phyloP scores from a whole-genome alignment of 1,140 invertebrate genomes.

The Drosophila miranda region DNA sequence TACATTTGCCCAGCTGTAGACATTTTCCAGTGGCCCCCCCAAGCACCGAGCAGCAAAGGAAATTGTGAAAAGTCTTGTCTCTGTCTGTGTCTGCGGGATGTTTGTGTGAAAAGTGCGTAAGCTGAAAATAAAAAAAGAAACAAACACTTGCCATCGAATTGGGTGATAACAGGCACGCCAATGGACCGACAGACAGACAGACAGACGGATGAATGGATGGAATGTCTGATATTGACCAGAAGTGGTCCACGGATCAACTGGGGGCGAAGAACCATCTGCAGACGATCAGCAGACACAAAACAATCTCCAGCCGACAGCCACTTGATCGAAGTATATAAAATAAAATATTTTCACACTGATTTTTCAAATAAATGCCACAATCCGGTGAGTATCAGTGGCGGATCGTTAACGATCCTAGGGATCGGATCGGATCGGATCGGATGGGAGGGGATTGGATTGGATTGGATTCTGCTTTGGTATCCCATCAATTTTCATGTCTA shows the following conservation, averaged over 20 bases:
- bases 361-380: constrained; percentile 41
- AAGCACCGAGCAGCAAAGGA: not conserved
- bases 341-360: constrained; percentile 77
- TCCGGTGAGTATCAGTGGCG: constrained; percentile 53
- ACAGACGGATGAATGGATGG: constrained; percentile 25
- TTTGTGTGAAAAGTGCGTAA: constrained; percentile 73
- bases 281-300: constrained; percentile 13
- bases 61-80: constrained; percentile 20
- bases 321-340: constrained; percentile 73
- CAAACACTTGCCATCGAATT: constrained; percentile 70
- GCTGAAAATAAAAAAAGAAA: constrained; percentile 50
- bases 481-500: constrained; percentile 60
- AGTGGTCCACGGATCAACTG: constrained; percentile 12
- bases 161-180: constrained; percentile 55
- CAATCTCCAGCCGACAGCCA: constrained; percentile 12
- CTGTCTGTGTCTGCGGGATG: constrained; percentile 12
- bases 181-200: not conserved
- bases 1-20: constrained; percentile 59
- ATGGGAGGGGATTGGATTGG: not conserved
- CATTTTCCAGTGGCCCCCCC: constrained; percentile 27
- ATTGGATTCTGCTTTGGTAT: too few relatives aligned
- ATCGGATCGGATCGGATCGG: not conserved
- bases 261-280: constrained; percentile 1
- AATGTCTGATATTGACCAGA: constrained; percentile 66
- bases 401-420: constrained; percentile 53